phyloP scores from a whole-genome alignment of 2,113 vertebrate genomes.

The Columbina picui region DNA sequence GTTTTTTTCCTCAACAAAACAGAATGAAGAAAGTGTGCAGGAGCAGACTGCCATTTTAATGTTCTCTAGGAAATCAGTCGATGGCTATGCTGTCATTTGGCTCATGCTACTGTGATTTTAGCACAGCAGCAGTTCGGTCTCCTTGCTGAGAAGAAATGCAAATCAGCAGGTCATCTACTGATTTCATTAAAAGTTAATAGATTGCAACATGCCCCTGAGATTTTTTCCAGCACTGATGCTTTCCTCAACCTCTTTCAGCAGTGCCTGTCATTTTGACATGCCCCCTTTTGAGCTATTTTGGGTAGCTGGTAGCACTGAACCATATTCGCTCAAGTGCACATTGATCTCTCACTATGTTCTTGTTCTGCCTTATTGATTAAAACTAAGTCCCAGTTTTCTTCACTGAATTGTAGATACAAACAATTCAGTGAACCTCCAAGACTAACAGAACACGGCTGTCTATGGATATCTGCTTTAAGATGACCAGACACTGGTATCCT shows the following conservation, averaged over 20 bases:
- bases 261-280: constrained; percentile 29
- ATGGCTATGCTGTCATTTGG: constrained; percentile 2
- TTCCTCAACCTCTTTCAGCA: constrained; percentile 9
- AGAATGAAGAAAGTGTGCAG: not conserved
- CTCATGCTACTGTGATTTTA: constrained; percentile 29
- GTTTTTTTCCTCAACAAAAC: not conserved
- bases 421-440: not conserved
- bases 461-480: not conserved
- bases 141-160: constrained; percentile 58
- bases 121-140: constrained; percentile 30
- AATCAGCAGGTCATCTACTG: constrained; percentile 61
- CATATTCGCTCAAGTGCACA: not conserved
- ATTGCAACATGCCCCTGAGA: constrained; percentile 54
- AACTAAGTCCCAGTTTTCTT: constrained; percentile 33
- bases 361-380: constrained; percentile 5
- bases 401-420: not conserved
- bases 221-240: constrained; percentile 39
- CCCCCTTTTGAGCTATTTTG: constrained; percentile 29
- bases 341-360: constrained; percentile 39
- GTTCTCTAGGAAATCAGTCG: constrained; percentile 44
- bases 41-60: constrained; percentile 20
- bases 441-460: not conserved
- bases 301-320: constrained; percentile 22
- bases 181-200: constrained; percentile 73
- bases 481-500: not conserved